phyloP scores from a whole-genome alignment of 1,140 invertebrate species.

The Meloidogyne chitwoodi region DNA sequence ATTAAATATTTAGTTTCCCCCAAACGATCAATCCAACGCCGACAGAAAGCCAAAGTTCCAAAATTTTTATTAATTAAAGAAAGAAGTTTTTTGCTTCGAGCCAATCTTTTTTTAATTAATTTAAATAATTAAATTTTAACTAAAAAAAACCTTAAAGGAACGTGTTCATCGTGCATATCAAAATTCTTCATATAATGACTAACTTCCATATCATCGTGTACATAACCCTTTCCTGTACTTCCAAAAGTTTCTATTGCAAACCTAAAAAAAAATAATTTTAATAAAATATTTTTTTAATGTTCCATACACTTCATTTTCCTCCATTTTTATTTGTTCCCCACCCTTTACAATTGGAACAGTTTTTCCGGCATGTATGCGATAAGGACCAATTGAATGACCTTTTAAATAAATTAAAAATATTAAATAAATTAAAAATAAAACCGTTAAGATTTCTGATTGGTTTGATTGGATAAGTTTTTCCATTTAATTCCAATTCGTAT shows the following conservation, averaged over 20 bases:
- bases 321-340: constrained; percentile 93
- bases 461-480: constrained; percentile 92
- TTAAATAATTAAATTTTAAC: not conserved
- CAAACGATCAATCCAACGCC: constrained; percentile 92
- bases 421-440: not conserved
- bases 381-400: constrained; percentile 94
- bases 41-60: constrained; percentile 94
- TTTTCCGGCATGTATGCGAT: constrained; percentile 96
- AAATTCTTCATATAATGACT: constrained; percentile 99
- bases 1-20: constrained; percentile 96
- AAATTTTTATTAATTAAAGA: constrained; percentile 97
- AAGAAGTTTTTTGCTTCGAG: constrained; percentile 78
- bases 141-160: constrained; percentile 44
- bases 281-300: constrained; percentile 79
- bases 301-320: constrained; percentile 63
- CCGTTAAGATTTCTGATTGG: constrained; percentile 79
- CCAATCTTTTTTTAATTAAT: constrained; percentile 6
- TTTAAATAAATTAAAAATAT: constrained; percentile 60
- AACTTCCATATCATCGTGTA: constrained; percentile 97
- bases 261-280: constrained; percentile 18
- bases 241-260: constrained; percentile 99
- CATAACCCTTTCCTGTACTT: constrained; percentile 89
- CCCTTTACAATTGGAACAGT: constrained; percentile 99
- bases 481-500: constrained; percentile 95
- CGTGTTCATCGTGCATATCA: constrained; percentile 72